Conservation (phyloP, 2,888 invertebrate species). For the Eilema caniola region DNA sequence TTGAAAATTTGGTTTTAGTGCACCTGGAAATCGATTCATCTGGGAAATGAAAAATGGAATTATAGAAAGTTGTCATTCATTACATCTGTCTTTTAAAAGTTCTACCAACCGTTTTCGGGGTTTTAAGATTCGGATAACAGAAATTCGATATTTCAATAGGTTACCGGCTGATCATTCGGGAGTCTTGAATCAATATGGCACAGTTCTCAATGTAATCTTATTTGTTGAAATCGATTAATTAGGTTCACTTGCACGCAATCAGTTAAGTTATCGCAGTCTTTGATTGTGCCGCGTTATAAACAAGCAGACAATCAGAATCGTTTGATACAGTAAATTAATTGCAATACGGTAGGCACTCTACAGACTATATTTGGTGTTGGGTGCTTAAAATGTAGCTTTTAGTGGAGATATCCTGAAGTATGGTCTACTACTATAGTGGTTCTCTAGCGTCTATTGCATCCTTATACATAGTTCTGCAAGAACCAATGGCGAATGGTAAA, state of each 20-base stretch:
- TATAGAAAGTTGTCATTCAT: no score
- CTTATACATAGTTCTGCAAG: no score
- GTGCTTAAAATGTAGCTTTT: constrained; percentile 43
- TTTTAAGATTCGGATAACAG: no score
- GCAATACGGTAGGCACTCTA: constrained; percentile 52
- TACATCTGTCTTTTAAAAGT: no score
- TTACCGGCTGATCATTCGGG: constrained; percentile 36
- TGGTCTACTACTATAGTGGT: no score
- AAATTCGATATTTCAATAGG: no score
- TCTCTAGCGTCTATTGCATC: no score
- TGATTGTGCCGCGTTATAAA: constrained; percentile 62
- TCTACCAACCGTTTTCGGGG: no score
- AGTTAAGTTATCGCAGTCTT: constrained; percentile 53
- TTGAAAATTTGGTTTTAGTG: no score
- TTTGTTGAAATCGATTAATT: constrained; percentile 50
- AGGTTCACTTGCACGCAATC: constrained; percentile 43
- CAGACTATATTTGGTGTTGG: constrained; percentile 50
- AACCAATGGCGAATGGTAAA: no score
- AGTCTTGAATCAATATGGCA: constrained; percentile 51
- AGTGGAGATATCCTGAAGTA: neutral
- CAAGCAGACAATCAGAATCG: constrained; percentile 57
- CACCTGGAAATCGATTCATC: no score
- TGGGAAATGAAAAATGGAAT: no score
- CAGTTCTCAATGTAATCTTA: constrained; percentile 47
- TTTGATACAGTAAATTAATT: constrained; percentile 58